Evolutionary conservation across 2,113 vertebrate species (phyloP), one percentile per base, ranked within the genome.

Genomic region (Ceyx melanurus): DNA sequence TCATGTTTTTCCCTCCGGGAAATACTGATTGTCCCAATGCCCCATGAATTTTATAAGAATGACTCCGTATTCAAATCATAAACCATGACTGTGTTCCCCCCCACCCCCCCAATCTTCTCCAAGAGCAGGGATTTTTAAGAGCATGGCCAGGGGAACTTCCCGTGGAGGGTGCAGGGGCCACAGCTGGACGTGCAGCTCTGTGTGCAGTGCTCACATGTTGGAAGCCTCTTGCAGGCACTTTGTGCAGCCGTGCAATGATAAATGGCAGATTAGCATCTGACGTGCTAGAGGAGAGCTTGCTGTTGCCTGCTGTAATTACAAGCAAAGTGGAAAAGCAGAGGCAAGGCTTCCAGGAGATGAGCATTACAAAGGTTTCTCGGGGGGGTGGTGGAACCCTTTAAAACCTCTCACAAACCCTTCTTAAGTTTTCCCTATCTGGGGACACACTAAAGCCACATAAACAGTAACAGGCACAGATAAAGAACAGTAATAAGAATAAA

Each of bases 201-300:
- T 42, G 26, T 29, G 29, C 54, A 51, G 66, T 0, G 0, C 16
- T 57, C 25, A 5, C 61, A 28, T 7, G 57, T 21, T 20, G 19
- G 50, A 73, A 85, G 13, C 4, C 13, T 67, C 70, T 89, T 60
- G 29, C 35, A 56, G 75, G 58, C 48, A 40, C 60, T 60, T 2
- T 64, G 57, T 13, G 8, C 78, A 86, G 84, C 46, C 10, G 12
- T n/a, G 82, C 40, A 19, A 5, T 8, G 78, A 51, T 42, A 73
- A 88, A 54, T 5, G 28, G 43, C 82, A 83, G 35, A 75, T 73
- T 13, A 31, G 54, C 5, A 8, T 46, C 54, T 33, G 84, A 87
- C 8, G 0, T 9, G 46, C 72, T 11, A 11, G 17, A 71, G 78
- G 33, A 83, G 46, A 86, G 43, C 73, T 81, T 40, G 76, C 62